Evolutionary conservation across 2,888 invertebrate species (phyloP), one percentile per base, ranked within the genome.

Genomic region (Sarcophaga variegata): DNA sequence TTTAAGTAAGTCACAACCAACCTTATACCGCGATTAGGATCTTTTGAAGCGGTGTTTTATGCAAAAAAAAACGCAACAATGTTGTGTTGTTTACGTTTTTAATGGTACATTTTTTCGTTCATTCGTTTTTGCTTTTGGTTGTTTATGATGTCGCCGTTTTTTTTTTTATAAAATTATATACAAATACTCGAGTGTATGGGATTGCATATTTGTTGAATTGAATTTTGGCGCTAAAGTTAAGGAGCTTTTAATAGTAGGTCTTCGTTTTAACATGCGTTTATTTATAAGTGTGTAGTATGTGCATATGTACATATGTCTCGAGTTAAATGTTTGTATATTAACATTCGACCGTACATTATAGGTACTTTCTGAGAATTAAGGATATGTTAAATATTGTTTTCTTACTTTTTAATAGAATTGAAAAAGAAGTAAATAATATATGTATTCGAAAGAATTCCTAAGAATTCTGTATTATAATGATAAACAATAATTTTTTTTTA

Each of bases 1-100:
- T 70, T 64, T 22, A 86, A 78, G 66, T 83, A 78, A 80, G 83
- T 80, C 86, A 59, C 86, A 59, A 1, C 47, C 77, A 49, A 62
- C 66, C 64, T 37, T 37, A 37, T 37, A 64, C 76, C 2, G 37
- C 67, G 83, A 86, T 86, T 80, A 80, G 63, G 62, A 82, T 85
- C 78, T 82, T 75, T 60, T 47, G 17, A 49, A 67, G 83, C 62
- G 76, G n/a, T 64, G 49, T 79, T 54, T 37, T 37, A 37, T 37
- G 37, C 37, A 37, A 37, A 37, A 37, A 10, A 10, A 37, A 10
- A 37, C 10, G 67, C 78, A 74, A 74, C 62, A 67, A 45, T 74
- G n/a, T 83, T 74, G 8, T 37, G 37, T 37, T 37, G 47, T 64
- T 62, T 49, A 54, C 62, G 66, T 62, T n/a, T 81, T 62, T 45